A percentile compares a stretch with the other conserved stretches of the same genome.
Conservation (phyloP, 2,888 invertebrate genomes). For the Nudaria mundana region DNA sequence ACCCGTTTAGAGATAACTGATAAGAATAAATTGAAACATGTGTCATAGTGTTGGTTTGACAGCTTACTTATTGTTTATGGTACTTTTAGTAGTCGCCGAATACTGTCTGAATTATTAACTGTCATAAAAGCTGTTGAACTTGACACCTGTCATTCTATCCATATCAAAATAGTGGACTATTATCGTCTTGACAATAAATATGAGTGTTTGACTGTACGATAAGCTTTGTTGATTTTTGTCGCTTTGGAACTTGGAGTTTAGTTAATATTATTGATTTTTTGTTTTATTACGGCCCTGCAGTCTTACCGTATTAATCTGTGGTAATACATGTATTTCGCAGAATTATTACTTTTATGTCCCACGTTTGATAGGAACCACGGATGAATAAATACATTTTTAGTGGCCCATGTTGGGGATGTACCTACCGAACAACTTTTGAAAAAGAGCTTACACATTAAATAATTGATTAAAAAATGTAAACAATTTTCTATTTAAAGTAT, state of each 20-base stretch:
- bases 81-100: slow-evolving; percentile 49
- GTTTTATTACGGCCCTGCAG: too few relatives aligned
- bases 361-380: too few relatives aligned
- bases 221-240: neutral
- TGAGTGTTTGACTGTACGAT: too few relatives aligned
- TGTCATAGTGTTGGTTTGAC: slow-evolving; percentile 52
- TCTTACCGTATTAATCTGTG: too few relatives aligned
- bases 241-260: too few relatives aligned
- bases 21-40: slow-evolving; percentile 77
- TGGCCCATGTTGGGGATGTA: too few relatives aligned
- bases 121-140: slow-evolving; percentile 61
- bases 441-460: neutral
- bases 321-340: too few relatives aligned
- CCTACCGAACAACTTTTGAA: neutral
- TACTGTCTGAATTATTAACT: slow-evolving; percentile 50
- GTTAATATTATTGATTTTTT: too few relatives aligned
- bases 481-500: too few relatives aligned
- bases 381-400: too few relatives aligned
- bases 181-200: slow-evolving; percentile 9
- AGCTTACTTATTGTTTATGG: slow-evolving; percentile 43
- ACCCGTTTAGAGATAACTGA: slow-evolving; percentile 54
- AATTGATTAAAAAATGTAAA: too few relatives aligned
- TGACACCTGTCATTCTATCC: slow-evolving; percentile 61
- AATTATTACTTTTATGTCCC: too few relatives aligned
- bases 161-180: slow-evolving; percentile 24